phyloP scores from a whole-genome alignment of 2,113 vertebrate species.

The Sturnira hondurensis region DNA sequence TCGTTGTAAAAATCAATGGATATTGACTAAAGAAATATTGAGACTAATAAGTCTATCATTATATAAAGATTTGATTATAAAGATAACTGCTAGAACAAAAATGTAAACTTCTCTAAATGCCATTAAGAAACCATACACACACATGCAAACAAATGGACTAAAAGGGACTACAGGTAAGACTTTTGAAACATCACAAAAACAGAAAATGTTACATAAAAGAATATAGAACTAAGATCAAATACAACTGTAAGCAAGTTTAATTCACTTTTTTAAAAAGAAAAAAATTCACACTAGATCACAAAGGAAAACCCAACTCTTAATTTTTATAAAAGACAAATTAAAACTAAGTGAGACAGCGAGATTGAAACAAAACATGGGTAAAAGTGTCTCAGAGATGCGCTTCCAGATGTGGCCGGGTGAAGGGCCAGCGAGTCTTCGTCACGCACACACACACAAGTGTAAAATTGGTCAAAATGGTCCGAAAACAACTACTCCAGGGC shows the following conservation, averaged over 20 bases:
- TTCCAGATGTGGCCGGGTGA: background rate
- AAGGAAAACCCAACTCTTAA: background rate
- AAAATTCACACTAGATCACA: background rate
- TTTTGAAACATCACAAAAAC: background rate
- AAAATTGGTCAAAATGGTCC: background rate
- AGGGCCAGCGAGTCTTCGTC: background rate
- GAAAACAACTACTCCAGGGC: background rate
- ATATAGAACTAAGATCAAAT: background rate
- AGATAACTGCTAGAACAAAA: background rate
- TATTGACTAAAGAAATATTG: background rate
- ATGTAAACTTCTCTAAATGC: background rate
- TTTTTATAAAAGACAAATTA: conserved; percentile 33
- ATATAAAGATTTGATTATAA: background rate
- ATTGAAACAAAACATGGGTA: background rate
- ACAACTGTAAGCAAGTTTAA: background rate
- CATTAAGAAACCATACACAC: background rate
- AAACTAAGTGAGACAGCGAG: background rate
- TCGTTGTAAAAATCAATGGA: background rate
- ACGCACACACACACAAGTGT: background rate
- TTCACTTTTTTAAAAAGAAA: background rate
- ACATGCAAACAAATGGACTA: background rate
- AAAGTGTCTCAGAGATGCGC: background rate
- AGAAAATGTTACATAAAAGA: background rate
- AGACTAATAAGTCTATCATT: background rate
- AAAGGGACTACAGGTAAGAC: background rate